phyloP scores from a whole-genome alignment of 2,797 vertebrate genomes.

The Lagorchestes hirsutus region DNA sequence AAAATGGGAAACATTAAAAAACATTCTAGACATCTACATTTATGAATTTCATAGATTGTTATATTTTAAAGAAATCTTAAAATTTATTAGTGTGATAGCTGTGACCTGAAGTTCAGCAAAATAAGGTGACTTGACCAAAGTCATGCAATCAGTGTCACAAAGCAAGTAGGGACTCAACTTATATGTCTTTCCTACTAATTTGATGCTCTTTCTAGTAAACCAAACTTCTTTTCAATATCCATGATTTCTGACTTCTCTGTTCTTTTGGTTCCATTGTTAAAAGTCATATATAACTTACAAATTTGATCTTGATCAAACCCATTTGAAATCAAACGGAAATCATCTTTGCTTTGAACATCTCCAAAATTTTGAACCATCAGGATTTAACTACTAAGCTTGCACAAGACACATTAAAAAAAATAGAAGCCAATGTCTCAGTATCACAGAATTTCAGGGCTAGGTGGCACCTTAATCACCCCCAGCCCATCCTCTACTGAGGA shows the following conservation, averaged over 20 bases:
- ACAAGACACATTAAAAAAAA: not conserved
- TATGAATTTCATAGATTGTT: not conserved
- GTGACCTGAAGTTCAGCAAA: not conserved
- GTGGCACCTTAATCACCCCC: not conserved
- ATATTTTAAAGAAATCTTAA: not conserved
- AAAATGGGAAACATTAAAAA: not conserved
- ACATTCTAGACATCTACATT: not conserved
- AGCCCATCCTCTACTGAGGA: not conserved
- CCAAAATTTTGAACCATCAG: not conserved
- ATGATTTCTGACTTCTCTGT: not conserved
- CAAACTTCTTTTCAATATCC: not conserved
- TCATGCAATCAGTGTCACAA: not conserved
- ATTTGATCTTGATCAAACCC: not conserved
- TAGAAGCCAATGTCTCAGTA: not conserved
- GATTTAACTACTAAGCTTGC: not conserved
- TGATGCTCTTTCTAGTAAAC: too few species aligned
- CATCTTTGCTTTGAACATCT: not conserved
- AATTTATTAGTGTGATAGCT: not conserved
- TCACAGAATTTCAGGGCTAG: not conserved
- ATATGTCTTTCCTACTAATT: too few species aligned
- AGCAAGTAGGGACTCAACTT: not conserved
- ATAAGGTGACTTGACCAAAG: not conserved
- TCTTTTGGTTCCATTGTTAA: not conserved
- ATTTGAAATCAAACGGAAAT: not conserved
- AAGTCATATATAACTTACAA: constrained; percentile 10